Base-by-base conservation (phyloP, 2,888 invertebrate genomes). In the Ditylenchus weischeri region DNA sequence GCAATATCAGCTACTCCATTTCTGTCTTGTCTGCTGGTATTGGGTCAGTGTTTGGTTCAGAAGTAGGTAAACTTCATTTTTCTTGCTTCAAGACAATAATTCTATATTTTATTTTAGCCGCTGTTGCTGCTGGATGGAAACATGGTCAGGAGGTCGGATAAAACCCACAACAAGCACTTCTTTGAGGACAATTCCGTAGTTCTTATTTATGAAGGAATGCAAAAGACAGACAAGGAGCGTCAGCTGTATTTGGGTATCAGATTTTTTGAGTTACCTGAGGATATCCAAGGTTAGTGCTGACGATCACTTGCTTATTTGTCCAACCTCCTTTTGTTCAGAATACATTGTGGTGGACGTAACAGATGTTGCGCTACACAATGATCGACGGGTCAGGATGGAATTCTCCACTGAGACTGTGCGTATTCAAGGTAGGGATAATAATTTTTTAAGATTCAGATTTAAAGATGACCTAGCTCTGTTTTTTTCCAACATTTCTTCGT, bases 111-210 rank as follows among this genome's bases (percentile, higher is more conserved):
- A 6, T 47, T 62, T 43, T 35, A 73, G 67, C 36, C 51, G 51
- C 43, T 69, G 11, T 68, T 72, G 70, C 48, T 70, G 19, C 71
- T 65, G 62, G 71, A 71, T 51, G 69, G 72, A 36, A 36, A 35
- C 35, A 73, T 71, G 71, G 48, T 64, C 15, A 49, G 66, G 11
- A 62, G 47, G 21, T 54, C 62, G 23, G 57, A 66, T 5, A 29
- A 29, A 29, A 29, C 29, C 10, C 18, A 48, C n/a, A 49, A 62
- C n/a, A 47, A 65, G 21, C 21, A 62, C 49, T 65, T 58, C 62
- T 72, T 69, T 64, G 64, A 74, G 64, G 73, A 73, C 57, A 70
- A 69, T 57, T 73, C 73, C 29, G 69, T 73, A 36, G 60, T 73
- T 29, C 67, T 64, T 15, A 62, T 73, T 23, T 58, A 51, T 29